Conservation (phyloP, 1,140 invertebrate species). For the Centruroides vittatus region DNA sequence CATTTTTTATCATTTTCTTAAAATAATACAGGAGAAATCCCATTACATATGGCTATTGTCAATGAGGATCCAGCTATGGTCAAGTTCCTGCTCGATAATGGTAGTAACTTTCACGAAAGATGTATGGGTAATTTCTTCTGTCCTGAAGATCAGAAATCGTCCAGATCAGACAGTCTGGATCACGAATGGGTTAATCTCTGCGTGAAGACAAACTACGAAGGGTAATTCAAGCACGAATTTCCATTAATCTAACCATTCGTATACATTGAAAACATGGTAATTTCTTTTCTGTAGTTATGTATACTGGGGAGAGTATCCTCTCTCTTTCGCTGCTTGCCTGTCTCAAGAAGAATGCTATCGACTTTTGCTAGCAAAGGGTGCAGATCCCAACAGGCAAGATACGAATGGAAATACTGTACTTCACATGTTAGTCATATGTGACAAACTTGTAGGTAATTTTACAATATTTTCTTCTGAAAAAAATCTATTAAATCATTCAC, state of each 20-base stretch:
- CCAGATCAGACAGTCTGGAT: constrained; percentile 66
- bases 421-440: constrained; percentile 93
- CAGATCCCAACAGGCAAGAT: constrained; percentile 86
- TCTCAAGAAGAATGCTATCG: constrained; percentile 95
- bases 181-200: constrained; percentile 83
- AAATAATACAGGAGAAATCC: constrained; percentile 53
- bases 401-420: constrained; percentile 95
- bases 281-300: constrained; percentile 53
- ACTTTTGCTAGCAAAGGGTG: constrained; percentile 82
- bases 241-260: too few relatives aligned
- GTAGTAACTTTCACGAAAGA: constrained; percentile 75
- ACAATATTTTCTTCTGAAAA: too few relatives aligned
- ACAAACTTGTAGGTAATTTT: constrained; percentile 56
- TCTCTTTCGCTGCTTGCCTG: constrained; percentile 89
- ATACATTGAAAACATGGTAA: too few relatives aligned
- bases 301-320: constrained; percentile 96
- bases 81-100: constrained; percentile 82
- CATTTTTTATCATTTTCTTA: too few relatives aligned
- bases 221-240: constrained; percentile 37
- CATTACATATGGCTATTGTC: constrained; percentile 91
- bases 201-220: constrained; percentile 80
- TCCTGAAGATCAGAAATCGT: constrained; percentile 91
- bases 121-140: constrained; percentile 93
- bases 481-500: background rate
- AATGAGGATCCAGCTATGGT: constrained; percentile 97